phyloP scores from a whole-genome alignment of 2,797 vertebrate species.

The Sciurus vulgaris region DNA sequence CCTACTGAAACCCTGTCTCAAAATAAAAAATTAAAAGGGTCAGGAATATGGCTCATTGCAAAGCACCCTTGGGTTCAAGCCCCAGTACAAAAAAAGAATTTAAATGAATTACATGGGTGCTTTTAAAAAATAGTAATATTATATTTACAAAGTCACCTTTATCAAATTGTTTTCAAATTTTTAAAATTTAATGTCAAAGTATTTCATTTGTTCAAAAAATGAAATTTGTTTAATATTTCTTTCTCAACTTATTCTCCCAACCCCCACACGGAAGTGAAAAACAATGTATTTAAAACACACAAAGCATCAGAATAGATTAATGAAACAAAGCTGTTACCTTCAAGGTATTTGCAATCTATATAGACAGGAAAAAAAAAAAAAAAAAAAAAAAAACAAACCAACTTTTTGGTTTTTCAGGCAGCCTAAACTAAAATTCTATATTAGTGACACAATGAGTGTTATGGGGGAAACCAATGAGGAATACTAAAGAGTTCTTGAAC shows the following conservation, averaged over 20 bases:
- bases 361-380: not conserved
- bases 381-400: too few species aligned
- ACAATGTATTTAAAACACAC: not conserved
- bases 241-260: not conserved
- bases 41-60: not conserved
- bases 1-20: too few species aligned
- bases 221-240: not conserved
- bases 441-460: not conserved
- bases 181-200: not conserved
- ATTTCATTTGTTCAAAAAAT: not conserved
- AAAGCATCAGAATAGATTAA: not conserved
- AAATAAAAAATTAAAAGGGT: not conserved
- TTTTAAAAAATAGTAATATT: constrained; percentile 23
- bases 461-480: not conserved
- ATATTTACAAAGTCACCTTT: not conserved
- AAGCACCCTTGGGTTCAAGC: not conserved
- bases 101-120: not conserved
- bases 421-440: not conserved
- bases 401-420: too few species aligned
- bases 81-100: too few species aligned
- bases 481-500: not conserved
- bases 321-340: not conserved
- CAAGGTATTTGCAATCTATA: not conserved
- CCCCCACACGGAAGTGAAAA: constrained; percentile 7
- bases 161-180: not conserved